These are phyloP conservation scores for Leuciscus idus DNA, from an alignment of 2,113 vertebrate genomes.

Conservation along the genomic window DNA sequence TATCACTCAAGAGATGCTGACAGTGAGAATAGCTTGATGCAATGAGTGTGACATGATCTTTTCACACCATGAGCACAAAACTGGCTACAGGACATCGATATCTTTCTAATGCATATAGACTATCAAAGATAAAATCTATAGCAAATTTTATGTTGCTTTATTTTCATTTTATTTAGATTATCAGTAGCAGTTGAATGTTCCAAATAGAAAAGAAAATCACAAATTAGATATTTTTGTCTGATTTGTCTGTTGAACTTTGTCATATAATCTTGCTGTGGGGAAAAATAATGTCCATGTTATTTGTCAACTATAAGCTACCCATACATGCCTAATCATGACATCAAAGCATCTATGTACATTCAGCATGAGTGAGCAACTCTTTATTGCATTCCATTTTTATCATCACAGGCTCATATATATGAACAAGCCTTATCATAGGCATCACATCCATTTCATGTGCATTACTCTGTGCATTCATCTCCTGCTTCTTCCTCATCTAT, in stretches of 20 bases:
- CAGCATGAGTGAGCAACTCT: too few relatives aligned
- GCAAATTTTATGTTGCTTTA: not conserved
- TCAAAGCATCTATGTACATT: too few relatives aligned
- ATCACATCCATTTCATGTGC: not conserved
- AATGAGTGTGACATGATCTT: not conserved
- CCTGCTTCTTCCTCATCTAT: not conserved
- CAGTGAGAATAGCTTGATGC: not conserved
- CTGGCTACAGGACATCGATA: not conserved
- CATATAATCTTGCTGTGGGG: too few relatives aligned
- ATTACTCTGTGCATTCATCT: not conserved
- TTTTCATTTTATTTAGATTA: too few relatives aligned
- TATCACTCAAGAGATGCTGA: constrained; percentile 6
- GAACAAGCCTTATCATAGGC: not conserved
- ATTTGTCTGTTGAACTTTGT: too few relatives aligned
- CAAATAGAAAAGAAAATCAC: too few relatives aligned
- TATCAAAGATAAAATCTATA: not conserved
- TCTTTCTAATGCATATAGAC: too few relatives aligned
- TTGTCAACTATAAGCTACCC: too few relatives aligned
- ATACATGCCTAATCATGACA: too few relatives aligned
- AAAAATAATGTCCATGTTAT: too few relatives aligned
- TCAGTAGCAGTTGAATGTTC: not conserved
- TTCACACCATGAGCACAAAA: not conserved
- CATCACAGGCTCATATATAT: not conserved
- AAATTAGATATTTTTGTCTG: too few relatives aligned
- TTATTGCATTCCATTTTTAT: not conserved